Conservation (phyloP, 2,797 vertebrate species). For the Falco naumanni region DNA sequence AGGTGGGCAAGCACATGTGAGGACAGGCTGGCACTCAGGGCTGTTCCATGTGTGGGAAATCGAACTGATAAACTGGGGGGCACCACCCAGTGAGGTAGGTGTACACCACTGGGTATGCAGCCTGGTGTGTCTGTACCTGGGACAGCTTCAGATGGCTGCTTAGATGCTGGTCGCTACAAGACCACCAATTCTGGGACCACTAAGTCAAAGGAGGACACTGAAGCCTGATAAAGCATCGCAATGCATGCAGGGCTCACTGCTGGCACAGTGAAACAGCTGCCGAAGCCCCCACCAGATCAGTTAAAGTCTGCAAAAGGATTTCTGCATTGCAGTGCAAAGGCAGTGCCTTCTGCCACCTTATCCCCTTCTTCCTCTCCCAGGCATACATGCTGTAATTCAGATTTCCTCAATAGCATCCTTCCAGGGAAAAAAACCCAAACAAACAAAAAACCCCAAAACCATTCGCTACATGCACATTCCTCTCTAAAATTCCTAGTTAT, state of each 20-base stretch:
- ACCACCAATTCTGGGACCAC: not conserved
- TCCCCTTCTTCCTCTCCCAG: not conserved
- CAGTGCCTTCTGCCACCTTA: not conserved
- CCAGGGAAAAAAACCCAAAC: not conserved
- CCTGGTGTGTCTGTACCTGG: not conserved
- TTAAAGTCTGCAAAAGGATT: not conserved
- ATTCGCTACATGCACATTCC: not conserved
- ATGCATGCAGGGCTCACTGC: not conserved
- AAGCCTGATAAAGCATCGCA: not conserved
- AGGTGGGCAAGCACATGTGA: not conserved
- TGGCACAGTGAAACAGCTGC: not conserved
- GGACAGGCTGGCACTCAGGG: not conserved
- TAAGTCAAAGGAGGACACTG: not conserved
- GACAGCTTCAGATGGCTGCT: not conserved
- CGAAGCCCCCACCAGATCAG: fast-evolving
- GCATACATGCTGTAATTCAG: not conserved
- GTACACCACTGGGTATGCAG: not conserved
- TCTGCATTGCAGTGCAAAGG: not conserved
- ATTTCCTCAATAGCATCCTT: not conserved
- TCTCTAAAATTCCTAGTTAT: not conserved
- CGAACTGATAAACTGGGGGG: not conserved
- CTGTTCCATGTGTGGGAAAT: not conserved
- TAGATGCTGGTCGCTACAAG: not conserved
- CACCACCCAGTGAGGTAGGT: not conserved
- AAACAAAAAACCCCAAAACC: no score